A percentile compares a stretch with the other conserved stretches of the same genome.
phyloP scores from a whole-genome alignment of 2,113 vertebrate species.

The Menura novaehollandiae region DNA sequence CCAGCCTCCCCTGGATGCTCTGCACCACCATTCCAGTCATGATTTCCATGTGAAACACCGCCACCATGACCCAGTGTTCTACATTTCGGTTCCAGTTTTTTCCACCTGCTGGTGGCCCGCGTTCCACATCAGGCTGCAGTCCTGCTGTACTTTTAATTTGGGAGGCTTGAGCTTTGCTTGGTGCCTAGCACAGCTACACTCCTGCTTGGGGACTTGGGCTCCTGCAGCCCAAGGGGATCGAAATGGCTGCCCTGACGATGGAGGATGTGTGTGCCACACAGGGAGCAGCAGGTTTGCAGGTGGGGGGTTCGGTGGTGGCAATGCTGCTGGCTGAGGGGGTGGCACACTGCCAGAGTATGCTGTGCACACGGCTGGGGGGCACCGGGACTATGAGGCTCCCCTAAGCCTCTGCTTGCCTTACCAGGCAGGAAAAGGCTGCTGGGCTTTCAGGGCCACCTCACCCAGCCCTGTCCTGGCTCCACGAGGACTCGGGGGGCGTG shows the following conservation, averaged over 20 bases:
- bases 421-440: background rate
- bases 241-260: background rate
- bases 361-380: background rate
- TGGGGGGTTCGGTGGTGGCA: fast-evolving
- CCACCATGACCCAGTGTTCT: slow-evolving; percentile 52
- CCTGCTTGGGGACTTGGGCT: background rate
- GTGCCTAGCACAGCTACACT: background rate
- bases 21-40: slow-evolving; percentile 24
- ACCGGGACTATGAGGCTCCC: fast-evolving
- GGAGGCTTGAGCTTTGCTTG: background rate
- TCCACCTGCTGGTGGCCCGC: background rate
- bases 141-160: background rate
- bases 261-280: fast-evolving
- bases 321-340: background rate
- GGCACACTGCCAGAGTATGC: fast-evolving
- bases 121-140: background rate
- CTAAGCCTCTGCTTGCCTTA: background rate
- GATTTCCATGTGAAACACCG: slow-evolving; percentile 9
- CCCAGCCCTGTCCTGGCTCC: background rate
- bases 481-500: fast-evolving
- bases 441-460: background rate
- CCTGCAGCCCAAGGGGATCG: background rate
- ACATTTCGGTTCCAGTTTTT: slow-evolving; percentile 16
- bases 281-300: background rate
- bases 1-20: background rate